phyloP scores from a whole-genome alignment of 2,113 vertebrate species.

The Lasiurus cinereus region DNA sequence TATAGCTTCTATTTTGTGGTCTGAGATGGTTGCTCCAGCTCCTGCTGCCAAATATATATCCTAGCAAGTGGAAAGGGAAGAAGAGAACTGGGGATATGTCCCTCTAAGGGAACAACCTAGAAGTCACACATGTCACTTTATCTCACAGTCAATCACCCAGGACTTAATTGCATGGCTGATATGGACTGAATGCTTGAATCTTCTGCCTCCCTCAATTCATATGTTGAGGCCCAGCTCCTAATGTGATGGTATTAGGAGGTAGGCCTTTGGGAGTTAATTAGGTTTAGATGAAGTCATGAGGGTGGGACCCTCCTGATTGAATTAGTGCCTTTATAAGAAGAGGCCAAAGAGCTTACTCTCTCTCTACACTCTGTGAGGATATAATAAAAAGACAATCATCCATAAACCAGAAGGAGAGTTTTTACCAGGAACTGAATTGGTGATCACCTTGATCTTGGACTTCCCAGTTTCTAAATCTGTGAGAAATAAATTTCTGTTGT shows the following conservation, averaged over 20 bases:
- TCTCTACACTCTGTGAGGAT: neutral
- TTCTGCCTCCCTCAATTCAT: rapidly evolving
- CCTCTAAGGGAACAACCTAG: neutral
- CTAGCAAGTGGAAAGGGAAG: neutral
- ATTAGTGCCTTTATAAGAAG: neutral
- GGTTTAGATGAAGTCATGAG: neutral
- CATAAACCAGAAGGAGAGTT: neutral
- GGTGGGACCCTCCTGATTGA: neutral
- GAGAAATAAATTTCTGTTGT: neutral
- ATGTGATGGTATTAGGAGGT: neutral
- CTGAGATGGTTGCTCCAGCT: neutral
- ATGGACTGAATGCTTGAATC: neutral
- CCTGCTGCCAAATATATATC: neutral
- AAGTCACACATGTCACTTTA: neutral
- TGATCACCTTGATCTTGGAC: neutral
- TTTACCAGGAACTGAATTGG: neutral
- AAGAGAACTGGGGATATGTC: neutral
- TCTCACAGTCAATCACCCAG: neutral
- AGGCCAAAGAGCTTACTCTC: neutral
- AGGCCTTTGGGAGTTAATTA: neutral
- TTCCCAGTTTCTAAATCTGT: neutral
- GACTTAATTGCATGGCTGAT: neutral
- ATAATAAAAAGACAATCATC: no score
- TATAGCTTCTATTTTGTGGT: neutral
- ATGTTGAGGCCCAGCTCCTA: neutral